Evolutionary conservation across 2,888 invertebrate genomes (phyloP), one percentile per base, ranked within the genome.

Genomic region (Polyommatus iphigenia): DNA sequence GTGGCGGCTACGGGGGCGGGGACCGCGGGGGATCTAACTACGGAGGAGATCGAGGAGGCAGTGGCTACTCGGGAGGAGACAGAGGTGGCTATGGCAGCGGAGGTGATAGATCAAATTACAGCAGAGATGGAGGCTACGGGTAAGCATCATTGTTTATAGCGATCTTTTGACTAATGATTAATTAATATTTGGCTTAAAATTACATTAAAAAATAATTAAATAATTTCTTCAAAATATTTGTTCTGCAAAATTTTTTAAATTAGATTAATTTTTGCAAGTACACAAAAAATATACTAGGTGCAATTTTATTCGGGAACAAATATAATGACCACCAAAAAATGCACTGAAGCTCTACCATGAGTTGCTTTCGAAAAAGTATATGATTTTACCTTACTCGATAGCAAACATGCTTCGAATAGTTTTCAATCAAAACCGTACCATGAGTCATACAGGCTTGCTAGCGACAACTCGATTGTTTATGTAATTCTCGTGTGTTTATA

Each of bases 81-180:
- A 90, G 95, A 76, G 91, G 94, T 71, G 91, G 93, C 80, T 91
- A 90, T 84, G 91, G 92, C 76, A 91, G 94, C 82, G 91, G 92
- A 83, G 80, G 80, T 79, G 92, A 94, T 84, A 85, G 95, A 80
- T 87, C 93, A 80, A 89, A 94, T 84, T 94, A 92, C 88, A 94
- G 88, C 89, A 95, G 95, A 90, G 95, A 91, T 86, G 91, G 93
- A 78, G 95, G 94, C 87, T 95, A 91, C 90, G 95, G 95, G 95
- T 95, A 89, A 95, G 95, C 92, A 82, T 83, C 36, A 76, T 36
- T 41, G 15, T 67, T 62, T 29, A 77, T 20, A 77, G 71, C 32
- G 41, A 67, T 76, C 46, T 59, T 75, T 59, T 8, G 59, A 59
- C 0, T 24, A 62, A 10, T 50, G 15, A 50, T 50, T 54, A 54